phyloP scores from a whole-genome alignment of 2,113 vertebrate species.

The Bostrychus sinensis region DNA sequence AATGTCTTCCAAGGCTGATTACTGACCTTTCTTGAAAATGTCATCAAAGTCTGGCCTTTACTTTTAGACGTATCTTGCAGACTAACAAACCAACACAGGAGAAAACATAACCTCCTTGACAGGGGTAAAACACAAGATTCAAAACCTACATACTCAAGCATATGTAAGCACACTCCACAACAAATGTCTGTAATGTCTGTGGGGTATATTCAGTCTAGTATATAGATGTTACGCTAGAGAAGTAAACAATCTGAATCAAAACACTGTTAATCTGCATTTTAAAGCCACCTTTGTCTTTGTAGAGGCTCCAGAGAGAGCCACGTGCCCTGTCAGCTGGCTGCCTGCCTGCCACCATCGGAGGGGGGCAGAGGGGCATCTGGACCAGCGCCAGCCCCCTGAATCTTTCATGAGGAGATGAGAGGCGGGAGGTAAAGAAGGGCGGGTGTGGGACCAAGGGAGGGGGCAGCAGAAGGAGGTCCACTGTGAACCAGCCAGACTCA shows the following conservation, averaged over 20 bases:
- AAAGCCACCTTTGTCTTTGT: conserved; percentile 29
- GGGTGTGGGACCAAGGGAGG: too few relatives aligned
- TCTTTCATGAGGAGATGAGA: conserved; percentile 51
- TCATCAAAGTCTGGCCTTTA: too few relatives aligned
- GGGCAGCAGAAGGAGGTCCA: not conserved
- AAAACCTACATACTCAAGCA: not conserved
- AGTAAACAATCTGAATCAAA: not conserved
- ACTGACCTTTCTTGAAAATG: too few relatives aligned
- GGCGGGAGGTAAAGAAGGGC: not conserved
- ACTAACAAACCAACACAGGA: too few relatives aligned
- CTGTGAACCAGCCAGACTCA: not conserved
- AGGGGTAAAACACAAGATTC: too few relatives aligned
- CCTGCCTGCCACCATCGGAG: conserved; percentile 29
- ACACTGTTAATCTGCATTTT: conserved; percentile 30
- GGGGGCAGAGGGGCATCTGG: conserved; percentile 40
- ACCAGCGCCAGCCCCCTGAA: conserved; percentile 47
- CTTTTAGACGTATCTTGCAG: too few relatives aligned
- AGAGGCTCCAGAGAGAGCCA: conserved; percentile 26
- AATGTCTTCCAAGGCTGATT: too few relatives aligned
- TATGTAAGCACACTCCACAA: not conserved
- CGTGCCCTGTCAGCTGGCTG: conserved; percentile 47
- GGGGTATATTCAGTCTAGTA: not conserved
- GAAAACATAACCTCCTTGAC: too few relatives aligned
- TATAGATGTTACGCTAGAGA: not conserved
- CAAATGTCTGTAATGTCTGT: too few relatives aligned